Conservation (phyloP, 2,888 invertebrate genomes). For the Ormyrus pomaceus region DNA sequence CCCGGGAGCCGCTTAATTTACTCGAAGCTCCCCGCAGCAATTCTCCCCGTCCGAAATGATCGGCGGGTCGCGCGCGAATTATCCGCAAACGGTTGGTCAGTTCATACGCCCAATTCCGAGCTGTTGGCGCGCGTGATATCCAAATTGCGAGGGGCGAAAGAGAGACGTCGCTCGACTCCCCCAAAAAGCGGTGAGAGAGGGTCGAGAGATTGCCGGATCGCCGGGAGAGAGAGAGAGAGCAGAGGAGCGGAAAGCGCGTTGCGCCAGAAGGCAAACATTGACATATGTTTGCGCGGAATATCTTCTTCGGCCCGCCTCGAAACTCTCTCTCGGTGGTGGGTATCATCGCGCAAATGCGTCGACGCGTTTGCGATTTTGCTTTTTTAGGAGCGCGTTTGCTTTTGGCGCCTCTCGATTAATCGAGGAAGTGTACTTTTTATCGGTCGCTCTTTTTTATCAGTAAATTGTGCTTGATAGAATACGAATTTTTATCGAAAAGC, state of each 20-base stretch:
- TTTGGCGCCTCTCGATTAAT: slow-evolving; percentile 14
- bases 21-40: background rate
- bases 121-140: background rate
- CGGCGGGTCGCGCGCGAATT: background rate
- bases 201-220: slow-evolving; percentile 27
- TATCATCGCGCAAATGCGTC: background rate
- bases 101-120: slow-evolving; percentile 24
- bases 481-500: no score
- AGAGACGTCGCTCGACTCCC: slow-evolving; percentile 6
- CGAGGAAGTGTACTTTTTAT: background rate
- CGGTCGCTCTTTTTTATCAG: background rate
- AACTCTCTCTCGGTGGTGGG: background rate
- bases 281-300: slow-evolving; percentile 71
- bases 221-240: slow-evolving; percentile 51
- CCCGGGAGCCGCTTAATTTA: background rate
- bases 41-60: background rate
- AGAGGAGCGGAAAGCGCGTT: slow-evolving; percentile 70
- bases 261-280: slow-evolving; percentile 72
- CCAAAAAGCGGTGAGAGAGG: slow-evolving; percentile 44
- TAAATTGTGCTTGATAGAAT: no score
- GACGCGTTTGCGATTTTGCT: background rate
- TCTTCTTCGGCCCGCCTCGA: slow-evolving; percentile 27
- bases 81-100: slow-evolving; percentile 35
- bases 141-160: slow-evolving; percentile 16
- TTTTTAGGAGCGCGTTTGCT: background rate